Conservation (phyloP, 35 echinoderm and acorn worm genomes). For the Chiridota heheva region DNA sequence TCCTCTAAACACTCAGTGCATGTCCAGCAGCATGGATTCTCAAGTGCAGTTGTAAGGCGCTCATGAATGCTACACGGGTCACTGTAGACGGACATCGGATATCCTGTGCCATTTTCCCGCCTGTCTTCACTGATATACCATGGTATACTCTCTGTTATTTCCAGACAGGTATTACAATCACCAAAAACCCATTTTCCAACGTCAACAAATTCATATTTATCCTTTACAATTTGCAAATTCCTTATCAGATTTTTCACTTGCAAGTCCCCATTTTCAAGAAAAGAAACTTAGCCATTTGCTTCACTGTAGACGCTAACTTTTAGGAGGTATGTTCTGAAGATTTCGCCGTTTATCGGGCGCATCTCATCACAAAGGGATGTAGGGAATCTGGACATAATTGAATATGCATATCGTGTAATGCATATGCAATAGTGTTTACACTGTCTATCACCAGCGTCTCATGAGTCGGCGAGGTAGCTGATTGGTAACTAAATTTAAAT, state of each 20-base stretch:
- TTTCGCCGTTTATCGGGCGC: constrained; percentile 17
- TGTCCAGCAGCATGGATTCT: constrained; percentile 91
- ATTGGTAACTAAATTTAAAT: constrained; percentile 22
- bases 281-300: constrained; percentile 64
- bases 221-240: constrained; percentile 66
- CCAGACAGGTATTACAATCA: constrained; percentile 26
- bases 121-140: constrained; percentile 56
- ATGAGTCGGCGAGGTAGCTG: constrained; percentile 51
- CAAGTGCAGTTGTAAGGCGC: constrained; percentile 39
- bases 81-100: constrained; percentile 79
- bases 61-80: constrained; percentile 61
- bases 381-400: constrained; percentile 31
- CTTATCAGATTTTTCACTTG: constrained; percentile 66
- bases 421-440: constrained; percentile 62
- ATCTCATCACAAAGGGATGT: constrained; percentile 57
- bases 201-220: constrained; percentile 52
- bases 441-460: constrained; percentile 91
- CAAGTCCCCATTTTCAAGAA: constrained; percentile 64
- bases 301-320: constrained; percentile 53
- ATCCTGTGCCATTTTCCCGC: constrained; percentile 34
- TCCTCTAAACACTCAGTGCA: constrained; percentile 46
- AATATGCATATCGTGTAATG: constrained; percentile 65
- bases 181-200: constrained; percentile 63
- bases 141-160: constrained; percentile 32
- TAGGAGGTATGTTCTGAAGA: constrained; percentile 46